Evolutionary conservation across 2,113 vertebrate genomes (phyloP).

Genomic region (Copsychus sechellarum): DNA sequence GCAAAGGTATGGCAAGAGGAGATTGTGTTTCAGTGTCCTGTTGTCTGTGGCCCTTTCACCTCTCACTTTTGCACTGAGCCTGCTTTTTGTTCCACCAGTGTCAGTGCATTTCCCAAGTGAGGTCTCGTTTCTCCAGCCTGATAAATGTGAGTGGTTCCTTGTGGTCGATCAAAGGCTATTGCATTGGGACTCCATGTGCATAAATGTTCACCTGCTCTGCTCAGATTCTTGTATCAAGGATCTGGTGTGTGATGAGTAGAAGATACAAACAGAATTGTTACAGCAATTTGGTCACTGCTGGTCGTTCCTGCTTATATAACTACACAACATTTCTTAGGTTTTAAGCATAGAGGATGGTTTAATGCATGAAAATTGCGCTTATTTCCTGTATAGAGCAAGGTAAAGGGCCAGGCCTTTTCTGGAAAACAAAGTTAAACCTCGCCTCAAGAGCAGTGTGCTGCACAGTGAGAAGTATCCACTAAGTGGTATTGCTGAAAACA

Average conservation of each 20-base stretch:
- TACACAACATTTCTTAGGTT: neutral
- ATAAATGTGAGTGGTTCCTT: neutral
- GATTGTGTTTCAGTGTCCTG: neutral
- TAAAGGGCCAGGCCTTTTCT: neutral
- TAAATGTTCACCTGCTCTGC: neutral
- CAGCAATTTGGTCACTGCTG: neutral
- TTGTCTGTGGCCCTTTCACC: conserved; percentile 39
- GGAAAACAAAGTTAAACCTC: neutral
- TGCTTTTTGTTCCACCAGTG: conserved; percentile 39
- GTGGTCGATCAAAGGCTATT: neutral
- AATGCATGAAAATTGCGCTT: neutral
- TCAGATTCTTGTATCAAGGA: neutral
- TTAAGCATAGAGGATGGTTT: neutral
- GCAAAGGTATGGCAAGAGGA: neutral
- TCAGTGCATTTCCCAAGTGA: neutral
- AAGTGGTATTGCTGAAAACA: neutral
- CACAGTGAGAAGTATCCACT: neutral
- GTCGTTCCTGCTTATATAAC: neutral
- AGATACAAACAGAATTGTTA: neutral
- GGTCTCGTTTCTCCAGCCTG: neutral
- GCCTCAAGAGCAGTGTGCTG: rapidly evolving
- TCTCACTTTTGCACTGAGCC: conserved; percentile 16
- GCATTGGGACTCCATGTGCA: neutral
- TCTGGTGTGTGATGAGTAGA: neutral
- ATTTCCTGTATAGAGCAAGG: neutral